Evolutionary conservation across 1,140 invertebrate species (phyloP).

Genomic region (Microplitis mediator): DNA sequence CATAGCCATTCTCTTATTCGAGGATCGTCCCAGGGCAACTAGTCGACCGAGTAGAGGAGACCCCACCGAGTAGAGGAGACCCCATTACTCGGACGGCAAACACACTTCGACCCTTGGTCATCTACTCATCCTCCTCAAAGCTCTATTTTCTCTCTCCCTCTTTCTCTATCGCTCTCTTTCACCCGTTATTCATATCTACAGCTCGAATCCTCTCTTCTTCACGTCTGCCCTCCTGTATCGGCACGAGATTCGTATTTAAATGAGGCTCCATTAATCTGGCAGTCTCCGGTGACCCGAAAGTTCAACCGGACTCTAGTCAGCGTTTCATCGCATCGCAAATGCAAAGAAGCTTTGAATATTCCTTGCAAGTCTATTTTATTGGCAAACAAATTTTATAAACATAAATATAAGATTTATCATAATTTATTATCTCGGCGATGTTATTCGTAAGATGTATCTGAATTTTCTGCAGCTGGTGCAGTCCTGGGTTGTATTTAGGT

Average conservation of each 20-base stretch:
- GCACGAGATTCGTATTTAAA: slow-evolving; percentile 64
- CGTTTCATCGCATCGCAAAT: slow-evolving; percentile 25
- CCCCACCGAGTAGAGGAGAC: slow-evolving; percentile 55
- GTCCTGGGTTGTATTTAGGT: neutral
- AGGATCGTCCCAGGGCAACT: slow-evolving; percentile 15
- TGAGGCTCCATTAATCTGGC: slow-evolving; percentile 60
- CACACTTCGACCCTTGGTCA: slow-evolving; percentile 59
- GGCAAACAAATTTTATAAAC: slow-evolving; percentile 1
- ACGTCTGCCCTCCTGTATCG: slow-evolving; percentile 51
- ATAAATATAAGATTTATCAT: too few species aligned
- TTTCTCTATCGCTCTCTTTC: slow-evolving; percentile 1
- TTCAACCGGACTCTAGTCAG: slow-evolving; percentile 29
- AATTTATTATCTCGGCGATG: too few species aligned
- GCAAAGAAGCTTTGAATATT: slow-evolving; percentile 32
- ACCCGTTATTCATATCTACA: neutral
- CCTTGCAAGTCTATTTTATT: slow-evolving; percentile 25
- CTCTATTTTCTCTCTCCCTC: slow-evolving; percentile 24
- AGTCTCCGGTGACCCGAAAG: slow-evolving; percentile 29
- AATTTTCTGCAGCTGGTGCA: too few species aligned
- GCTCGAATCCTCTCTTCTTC: slow-evolving; percentile 38
- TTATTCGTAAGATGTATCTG: too few species aligned
- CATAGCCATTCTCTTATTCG: slow-evolving; percentile 53
- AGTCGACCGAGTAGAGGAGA: slow-evolving; percentile 40
- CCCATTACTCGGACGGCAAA: slow-evolving; percentile 63
- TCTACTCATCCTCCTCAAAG: slow-evolving; percentile 42